Evolutionary conservation across 64 coral and sea anemone species (phyloP), one percentile per base, ranked within the genome.

Genomic region (Pocillopora damicornis): DNA sequence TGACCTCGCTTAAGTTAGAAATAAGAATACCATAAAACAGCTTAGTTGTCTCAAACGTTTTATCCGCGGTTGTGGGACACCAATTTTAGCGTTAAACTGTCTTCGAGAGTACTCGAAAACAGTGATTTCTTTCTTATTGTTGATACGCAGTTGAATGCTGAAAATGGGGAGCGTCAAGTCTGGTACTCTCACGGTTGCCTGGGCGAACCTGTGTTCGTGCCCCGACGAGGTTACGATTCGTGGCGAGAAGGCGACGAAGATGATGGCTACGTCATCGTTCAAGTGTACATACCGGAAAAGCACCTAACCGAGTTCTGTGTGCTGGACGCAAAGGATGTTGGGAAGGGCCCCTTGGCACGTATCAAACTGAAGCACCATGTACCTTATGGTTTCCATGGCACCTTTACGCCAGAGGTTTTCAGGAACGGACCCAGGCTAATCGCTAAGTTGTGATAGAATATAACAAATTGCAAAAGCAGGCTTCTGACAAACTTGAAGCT

Each of bases 241-340:
- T 80, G 73, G 71, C 89, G 18, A 75, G 89, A 66, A 83, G 91
- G 94, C 11, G 91, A 97, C 62, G 94, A 97, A 82, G 94, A 97
- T 68, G 91, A 97, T 81, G 94, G 94, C 4, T 97, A 97, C 62
- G 88, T 97, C 78, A 97, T 97, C 58, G 94, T 93, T 37, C 94
- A 97, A 75, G 75, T 97, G 67, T 97, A 97, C 15, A 86, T 97
- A 16, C 94, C 94, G 1, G 88, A 97, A 59, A 92, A 78, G 34
- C 87, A 97, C 61, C 77, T 97, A 35, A 93, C 94, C 15, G 94
- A 97, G 59, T 97, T 97, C 38, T 97, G 94, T 37, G 87, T 97
- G 13, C 58, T 97, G 16, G 88, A 97, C 75, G 94, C 94, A 25
- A 97, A 97, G 88, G 86, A 93, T 83, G 61, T 97, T 62, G 79